A percentile compares a stretch with the other conserved stretches of the same genome.
Evolutionary conservation across 2,888 invertebrate species (phyloP).

Genomic region (Syrista parreyssii): DNA sequence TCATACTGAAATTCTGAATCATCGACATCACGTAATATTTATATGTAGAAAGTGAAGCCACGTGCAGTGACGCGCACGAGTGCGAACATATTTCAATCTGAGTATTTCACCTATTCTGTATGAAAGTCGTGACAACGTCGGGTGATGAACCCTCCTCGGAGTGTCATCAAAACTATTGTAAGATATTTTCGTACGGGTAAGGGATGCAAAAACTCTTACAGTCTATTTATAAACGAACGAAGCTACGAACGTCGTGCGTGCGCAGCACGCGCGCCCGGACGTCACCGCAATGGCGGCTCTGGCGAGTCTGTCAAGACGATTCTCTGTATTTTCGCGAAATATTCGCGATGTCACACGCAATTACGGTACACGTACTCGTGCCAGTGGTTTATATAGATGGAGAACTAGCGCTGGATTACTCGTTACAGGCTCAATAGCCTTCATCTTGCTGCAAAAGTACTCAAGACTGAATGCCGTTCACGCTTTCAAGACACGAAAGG

Average conservation of each 20-base stretch:
- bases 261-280: slow-evolving; percentile 66
- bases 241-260: slow-evolving; percentile 62
- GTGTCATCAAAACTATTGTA: not conserved
- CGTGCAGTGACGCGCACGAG: not conserved
- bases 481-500: slow-evolving; percentile 69
- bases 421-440: slow-evolving; percentile 65
- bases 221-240: slow-evolving; percentile 33
- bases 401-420: slow-evolving; percentile 50
- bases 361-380: slow-evolving; percentile 41
- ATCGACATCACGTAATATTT: not conserved
- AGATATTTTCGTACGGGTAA: not conserved
- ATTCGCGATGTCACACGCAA: slow-evolving; percentile 48
- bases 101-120: not conserved
- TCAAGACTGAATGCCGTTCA: slow-evolving; percentile 64
- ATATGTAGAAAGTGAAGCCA: not conserved
- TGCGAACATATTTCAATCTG: not conserved
- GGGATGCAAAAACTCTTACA: not conserved
- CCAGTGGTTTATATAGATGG: slow-evolving; percentile 36
- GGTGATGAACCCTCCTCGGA: not conserved
- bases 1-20: not conserved
- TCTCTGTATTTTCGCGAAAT: slow-evolving; percentile 43
- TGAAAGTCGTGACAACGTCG: not conserved
- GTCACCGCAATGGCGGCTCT: slow-evolving; percentile 59
- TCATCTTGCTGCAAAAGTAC: slow-evolving; percentile 66
- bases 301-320: slow-evolving; percentile 42